Evolutionary conservation across 2,113 vertebrate genomes (phyloP), one percentile per base, ranked within the genome.

Genomic region (Nothocercus nigrocapillus): DNA sequence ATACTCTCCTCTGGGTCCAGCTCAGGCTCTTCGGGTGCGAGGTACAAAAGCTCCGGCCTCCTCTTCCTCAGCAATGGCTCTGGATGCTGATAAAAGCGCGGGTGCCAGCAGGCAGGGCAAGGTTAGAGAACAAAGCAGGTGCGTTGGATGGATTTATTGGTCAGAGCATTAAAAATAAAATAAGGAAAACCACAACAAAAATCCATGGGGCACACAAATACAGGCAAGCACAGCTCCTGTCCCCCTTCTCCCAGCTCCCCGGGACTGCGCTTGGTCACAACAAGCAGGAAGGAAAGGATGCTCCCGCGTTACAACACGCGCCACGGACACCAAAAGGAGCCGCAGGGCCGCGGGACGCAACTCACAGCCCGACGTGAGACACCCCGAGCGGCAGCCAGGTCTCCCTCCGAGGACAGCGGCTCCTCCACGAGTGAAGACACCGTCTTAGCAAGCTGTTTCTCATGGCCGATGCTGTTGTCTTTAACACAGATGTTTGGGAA

Each of bases 131-230:
- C 25, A 3, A 20, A 66, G 17, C 0, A 0, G 8, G 24, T 28
- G 47, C 69, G 68, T 75, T 88, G 80, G 84, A 9, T 32, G 64
- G 81, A 67, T 96, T 97, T 95, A 93, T 97, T 90, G 84, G 77
- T 74, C 76, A 72, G 91, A 89, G 87, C 88, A 93, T 93, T 79
- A 6, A 36, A 61, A 53, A 53, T 62, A 16, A 11, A 44, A 44
- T 44, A 44, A 44, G 15, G 21, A 22, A 49, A 49, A 11, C 20
- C 49, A 47, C 45, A 47, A 47, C 45, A 20, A 20, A 20, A 47
- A 47, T 47, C 45, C 45, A 47, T 47, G 45, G 45, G 45, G 19
- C 45, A 47, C 45, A 44, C 42, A 62, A 94, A 88, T 89, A 90
- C 61, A 82, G 93, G 92, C 21, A 36, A 15, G 70, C 0, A 80